Percentiles rank a stretch among this genome's conserved stretches.
Conservation (phyloP, 2,888 invertebrate species). For the Apotomis turbidana region DNA sequence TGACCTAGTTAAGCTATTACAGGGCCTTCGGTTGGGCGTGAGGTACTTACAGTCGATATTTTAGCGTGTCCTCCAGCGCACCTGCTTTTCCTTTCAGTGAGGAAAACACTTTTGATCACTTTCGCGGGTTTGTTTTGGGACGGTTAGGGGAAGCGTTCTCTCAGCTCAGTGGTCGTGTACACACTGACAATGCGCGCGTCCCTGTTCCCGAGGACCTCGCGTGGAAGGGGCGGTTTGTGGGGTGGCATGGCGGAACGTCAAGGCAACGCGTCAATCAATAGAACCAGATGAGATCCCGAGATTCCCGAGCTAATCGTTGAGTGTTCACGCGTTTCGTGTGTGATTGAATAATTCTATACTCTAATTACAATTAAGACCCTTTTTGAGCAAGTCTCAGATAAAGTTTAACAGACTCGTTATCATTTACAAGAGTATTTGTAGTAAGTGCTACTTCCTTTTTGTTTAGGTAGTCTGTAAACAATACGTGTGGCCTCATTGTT, state of each 20-base stretch:
- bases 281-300: slow-evolving; percentile 71
- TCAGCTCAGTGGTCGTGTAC: slow-evolving; percentile 63
- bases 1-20: slow-evolving; percentile 71
- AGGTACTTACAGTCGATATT: slow-evolving; percentile 72
- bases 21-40: slow-evolving; percentile 46
- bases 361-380: neutral
- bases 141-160: slow-evolving; percentile 63
- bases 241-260: slow-evolving; percentile 76
- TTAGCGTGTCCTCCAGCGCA: slow-evolving; percentile 71
- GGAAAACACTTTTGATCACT: slow-evolving; percentile 55
- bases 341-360: slow-evolving; percentile 27
- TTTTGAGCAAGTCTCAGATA: no score
- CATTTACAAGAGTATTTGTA: no score
- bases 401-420: no score
- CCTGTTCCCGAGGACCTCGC: slow-evolving; percentile 80
- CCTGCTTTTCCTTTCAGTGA: slow-evolving; percentile 53
- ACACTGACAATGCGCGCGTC: slow-evolving; percentile 80
- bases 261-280: slow-evolving; percentile 81
- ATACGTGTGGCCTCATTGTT: no score
- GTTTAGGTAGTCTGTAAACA: no score
- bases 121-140: slow-evolving; percentile 59
- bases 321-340: slow-evolving; percentile 42
- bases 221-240: slow-evolving; percentile 77
- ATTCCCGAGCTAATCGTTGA: slow-evolving; percentile 63
- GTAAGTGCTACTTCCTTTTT: no score